Percentiles rank a stretch among this genome's conserved stretches.
These are phyloP conservation scores for Sinocyclocheilus maitianheensis DNA, from an alignment of 2,113 vertebrate genomes.

Conservation along the genomic window DNA sequence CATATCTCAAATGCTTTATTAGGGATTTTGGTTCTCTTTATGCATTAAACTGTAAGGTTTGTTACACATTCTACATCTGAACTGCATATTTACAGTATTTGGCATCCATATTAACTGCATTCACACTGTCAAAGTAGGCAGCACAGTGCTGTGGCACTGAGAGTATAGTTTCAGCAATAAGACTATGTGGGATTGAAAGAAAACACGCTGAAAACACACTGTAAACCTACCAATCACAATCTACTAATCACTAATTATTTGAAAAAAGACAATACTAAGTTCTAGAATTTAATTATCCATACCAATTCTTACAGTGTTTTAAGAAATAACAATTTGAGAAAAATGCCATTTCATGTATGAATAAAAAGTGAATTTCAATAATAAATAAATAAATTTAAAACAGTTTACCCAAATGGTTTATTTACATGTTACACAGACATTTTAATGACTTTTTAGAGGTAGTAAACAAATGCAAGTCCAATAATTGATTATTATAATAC, in stretches of 20 bases:
- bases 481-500: neutral
- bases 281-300: neutral
- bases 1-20: slow-evolving; percentile 10
- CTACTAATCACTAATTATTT: neutral
- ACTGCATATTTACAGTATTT: neutral
- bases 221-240: neutral
- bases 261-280: neutral
- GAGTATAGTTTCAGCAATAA: neutral
- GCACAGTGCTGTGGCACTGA: neutral
- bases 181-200: neutral
- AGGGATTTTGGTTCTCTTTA: slow-evolving; percentile 12
- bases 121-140: neutral
- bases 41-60: neutral
- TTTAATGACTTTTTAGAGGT: neutral
- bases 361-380: neutral
- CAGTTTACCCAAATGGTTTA: neutral
- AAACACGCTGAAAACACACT: neutral
- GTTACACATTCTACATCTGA: neutral
- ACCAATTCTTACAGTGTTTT: neutral
- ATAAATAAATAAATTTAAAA: neutral
- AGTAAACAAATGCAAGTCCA: neutral
- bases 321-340: neutral
- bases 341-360: neutral
- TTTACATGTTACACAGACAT: neutral
- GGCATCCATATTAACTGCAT: neutral